Evolutionary conservation across 2,797 vertebrate genomes (phyloP).

Genomic region (Microtus agrestis): DNA sequence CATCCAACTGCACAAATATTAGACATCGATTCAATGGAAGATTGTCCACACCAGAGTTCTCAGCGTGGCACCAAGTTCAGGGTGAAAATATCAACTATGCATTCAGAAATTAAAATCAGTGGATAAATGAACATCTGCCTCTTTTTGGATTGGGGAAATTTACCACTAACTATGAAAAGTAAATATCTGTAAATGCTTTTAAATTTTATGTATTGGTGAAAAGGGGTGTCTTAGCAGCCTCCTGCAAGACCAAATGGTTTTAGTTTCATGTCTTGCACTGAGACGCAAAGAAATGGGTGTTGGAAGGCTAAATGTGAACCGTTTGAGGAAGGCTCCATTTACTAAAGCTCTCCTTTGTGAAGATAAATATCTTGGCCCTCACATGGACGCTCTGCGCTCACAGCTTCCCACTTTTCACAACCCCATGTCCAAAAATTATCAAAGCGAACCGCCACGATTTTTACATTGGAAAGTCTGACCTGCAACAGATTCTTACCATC

Average conservation of each 20-base stretch:
- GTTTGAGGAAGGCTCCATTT: background rate
- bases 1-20: constrained; percentile 73
- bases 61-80: background rate
- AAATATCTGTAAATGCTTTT: constrained; percentile 29
- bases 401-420: constrained; percentile 23
- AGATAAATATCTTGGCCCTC: background rate
- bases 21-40: constrained; percentile 44
- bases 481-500: background rate
- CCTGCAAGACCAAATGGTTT: background rate
- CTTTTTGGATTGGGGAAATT: background rate
- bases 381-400: background rate
- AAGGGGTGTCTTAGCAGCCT: background rate
- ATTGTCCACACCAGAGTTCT: constrained; percentile 2
- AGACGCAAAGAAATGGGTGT: background rate
- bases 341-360: background rate
- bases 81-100: constrained; percentile 8
- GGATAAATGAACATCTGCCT: constrained; percentile 8
- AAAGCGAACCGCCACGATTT: constrained; percentile 25
- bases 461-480: constrained; percentile 62
- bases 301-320: background rate
- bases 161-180: constrained; percentile 31
- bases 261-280: background rate
- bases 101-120: constrained; percentile 52
- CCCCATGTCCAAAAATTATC: constrained; percentile 51
- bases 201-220: background rate